These are phyloP conservation scores for Neomorphus geoffroyi DNA, from an alignment of 2,797 vertebrate species.

Conservation along the genomic window DNA sequence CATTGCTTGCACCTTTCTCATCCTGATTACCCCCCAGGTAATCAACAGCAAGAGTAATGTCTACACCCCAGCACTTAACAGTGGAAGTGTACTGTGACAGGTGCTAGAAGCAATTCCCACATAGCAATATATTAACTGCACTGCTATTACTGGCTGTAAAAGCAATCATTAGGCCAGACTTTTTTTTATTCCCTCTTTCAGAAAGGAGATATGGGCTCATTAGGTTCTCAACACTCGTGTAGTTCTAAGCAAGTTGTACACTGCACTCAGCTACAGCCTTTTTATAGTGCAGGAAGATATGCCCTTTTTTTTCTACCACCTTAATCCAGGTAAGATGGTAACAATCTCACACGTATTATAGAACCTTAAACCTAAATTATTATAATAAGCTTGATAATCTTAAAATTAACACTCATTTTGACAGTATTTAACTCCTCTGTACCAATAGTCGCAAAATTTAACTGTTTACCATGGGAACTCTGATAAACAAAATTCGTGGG, in stretches of 20 bases:
- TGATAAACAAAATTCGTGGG: neutral
- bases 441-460: neutral
- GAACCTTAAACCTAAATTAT: neutral
- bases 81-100: neutral
- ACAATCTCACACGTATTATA: neutral
- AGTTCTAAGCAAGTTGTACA: neutral
- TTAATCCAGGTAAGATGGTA: neutral
- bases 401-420: neutral
- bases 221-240: neutral
- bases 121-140: constrained; percentile 16
- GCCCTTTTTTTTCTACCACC: constrained; percentile 6
- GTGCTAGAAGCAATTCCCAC: constrained; percentile 30
- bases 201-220: constrained; percentile 27
- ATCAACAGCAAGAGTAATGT: neutral
- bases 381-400: neutral
- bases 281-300: neutral
- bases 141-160: constrained; percentile 1
- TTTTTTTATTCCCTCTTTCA: neutral
- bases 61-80: constrained; percentile 14
- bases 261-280: neutral
- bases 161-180: constrained; percentile 18
- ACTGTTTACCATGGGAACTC: neutral
- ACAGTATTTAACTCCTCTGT: neutral
- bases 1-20: constrained; percentile 8
- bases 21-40: neutral